Conservation (phyloP, 2,113 vertebrate genomes). For the Eidolon helvum region DNA sequence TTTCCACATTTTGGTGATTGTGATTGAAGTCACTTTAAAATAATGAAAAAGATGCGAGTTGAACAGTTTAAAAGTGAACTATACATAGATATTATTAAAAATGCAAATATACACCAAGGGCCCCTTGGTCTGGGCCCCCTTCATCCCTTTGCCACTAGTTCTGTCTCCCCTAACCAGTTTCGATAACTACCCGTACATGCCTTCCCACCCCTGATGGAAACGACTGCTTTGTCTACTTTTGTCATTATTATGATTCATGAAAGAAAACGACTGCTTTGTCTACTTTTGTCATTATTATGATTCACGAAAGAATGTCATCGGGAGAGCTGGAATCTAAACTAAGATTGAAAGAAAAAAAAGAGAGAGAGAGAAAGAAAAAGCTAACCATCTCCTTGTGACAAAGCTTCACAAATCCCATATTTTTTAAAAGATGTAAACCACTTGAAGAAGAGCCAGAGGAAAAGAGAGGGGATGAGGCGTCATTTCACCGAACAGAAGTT, state of each 20-base stretch:
- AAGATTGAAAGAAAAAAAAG: background rate
- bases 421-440: background rate
- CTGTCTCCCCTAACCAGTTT: background rate
- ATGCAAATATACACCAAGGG: background rate
- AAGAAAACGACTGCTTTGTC: background rate
- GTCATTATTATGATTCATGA: background rate
- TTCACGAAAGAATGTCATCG: accelerated
- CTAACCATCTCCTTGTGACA: background rate
- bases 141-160: background rate
- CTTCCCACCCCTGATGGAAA: background rate
- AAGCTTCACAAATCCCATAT: background rate
- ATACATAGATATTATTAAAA: background rate
- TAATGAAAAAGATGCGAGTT: background rate
- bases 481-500: background rate
- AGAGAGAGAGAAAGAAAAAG: background rate
- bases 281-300: background rate
- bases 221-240: background rate
- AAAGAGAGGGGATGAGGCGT: background rate
- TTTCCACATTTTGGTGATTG: background rate
- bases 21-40: background rate
- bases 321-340: background rate
- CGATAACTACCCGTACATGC: no score
- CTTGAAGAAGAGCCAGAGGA: background rate
- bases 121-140: background rate
- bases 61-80: background rate